These are phyloP conservation scores for Notodonta ziczac DNA, from an alignment of 2,888 invertebrate genomes.

Conservation along the genomic window DNA sequence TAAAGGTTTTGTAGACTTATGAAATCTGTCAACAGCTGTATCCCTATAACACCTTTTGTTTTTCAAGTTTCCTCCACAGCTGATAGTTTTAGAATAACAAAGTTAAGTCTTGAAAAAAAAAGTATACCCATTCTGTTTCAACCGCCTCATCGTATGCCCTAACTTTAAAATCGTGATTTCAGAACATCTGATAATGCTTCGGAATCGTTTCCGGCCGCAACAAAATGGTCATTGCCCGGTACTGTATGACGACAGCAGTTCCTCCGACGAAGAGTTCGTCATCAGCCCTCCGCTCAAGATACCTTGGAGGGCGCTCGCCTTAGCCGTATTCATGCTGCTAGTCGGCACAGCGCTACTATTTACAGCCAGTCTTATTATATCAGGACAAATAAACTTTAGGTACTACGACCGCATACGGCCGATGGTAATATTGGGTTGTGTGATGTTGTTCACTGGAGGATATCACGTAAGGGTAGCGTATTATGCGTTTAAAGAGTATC, in stretches of 20 bases:
- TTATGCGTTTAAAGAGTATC: constrained; percentile 88
- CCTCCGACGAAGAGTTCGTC: constrained; percentile 85
- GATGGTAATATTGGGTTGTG: constrained; percentile 13
- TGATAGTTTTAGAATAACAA: no score
- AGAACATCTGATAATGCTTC: not conserved
- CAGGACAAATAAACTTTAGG: constrained; percentile 88
- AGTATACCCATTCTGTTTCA: no score
- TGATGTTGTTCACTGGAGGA: constrained; percentile 93
- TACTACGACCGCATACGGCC: constrained; percentile 67
- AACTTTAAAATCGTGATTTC: not conserved
- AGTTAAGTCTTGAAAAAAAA: no score
- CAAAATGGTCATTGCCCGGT: constrained; percentile 78
- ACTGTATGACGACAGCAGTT: constrained; percentile 75
- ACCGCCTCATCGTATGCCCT: no score
- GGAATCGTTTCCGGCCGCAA: constrained; percentile 36
- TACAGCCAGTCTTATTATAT: constrained; percentile 87
- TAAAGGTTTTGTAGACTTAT: no score
- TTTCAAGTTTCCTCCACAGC: no score
- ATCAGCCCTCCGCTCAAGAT: constrained; percentile 82
- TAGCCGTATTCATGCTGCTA: constrained; percentile 87
- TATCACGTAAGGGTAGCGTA: constrained; percentile 92
- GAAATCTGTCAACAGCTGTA: no score
- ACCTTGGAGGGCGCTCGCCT: constrained; percentile 89
- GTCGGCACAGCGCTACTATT: constrained; percentile 87
- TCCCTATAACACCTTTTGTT: no score